Evolutionary conservation across 1,140 invertebrate species (phyloP).

Genomic region (Harlomillsia oculata): DNA sequence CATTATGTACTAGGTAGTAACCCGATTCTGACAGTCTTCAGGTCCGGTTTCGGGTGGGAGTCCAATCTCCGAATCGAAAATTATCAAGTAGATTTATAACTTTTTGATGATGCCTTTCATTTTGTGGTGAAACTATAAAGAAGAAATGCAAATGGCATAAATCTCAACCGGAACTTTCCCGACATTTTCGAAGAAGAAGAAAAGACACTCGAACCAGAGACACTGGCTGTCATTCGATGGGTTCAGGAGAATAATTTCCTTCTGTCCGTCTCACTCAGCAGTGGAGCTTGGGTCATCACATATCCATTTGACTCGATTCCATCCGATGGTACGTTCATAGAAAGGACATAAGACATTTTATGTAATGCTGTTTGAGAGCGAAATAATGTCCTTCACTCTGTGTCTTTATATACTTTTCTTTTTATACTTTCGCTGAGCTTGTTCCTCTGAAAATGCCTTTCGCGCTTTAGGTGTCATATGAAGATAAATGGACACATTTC

Average conservation of each 20-base stretch:
- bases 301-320: slow-evolving; percentile 25
- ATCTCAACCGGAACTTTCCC: slow-evolving; percentile 33
- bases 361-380: neutral
- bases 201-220: slow-evolving; percentile 13
- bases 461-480: too few species aligned
- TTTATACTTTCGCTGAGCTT: neutral
- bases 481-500: too few species aligned
- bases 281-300: slow-evolving; percentile 19
- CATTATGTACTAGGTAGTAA: too few species aligned
- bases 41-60: too few species aligned
- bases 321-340: neutral
- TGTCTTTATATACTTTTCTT: too few species aligned
- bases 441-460: too few species aligned
- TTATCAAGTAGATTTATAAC: too few species aligned
- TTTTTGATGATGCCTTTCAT: too few species aligned
- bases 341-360: neutral
- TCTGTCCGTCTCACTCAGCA: slow-evolving; percentile 20
- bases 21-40: too few species aligned
- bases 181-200: slow-evolving; percentile 19
- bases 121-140: too few species aligned
- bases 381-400: too few species aligned
- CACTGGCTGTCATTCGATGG: slow-evolving; percentile 24
- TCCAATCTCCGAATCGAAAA: too few species aligned
- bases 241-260: slow-evolving; percentile 27
- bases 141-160: slow-evolving; percentile 18